A percentile compares a stretch with the other conserved stretches of the same genome.
Conservation (phyloP, 2,113 vertebrate species). For the Tichodroma muraria region DNA sequence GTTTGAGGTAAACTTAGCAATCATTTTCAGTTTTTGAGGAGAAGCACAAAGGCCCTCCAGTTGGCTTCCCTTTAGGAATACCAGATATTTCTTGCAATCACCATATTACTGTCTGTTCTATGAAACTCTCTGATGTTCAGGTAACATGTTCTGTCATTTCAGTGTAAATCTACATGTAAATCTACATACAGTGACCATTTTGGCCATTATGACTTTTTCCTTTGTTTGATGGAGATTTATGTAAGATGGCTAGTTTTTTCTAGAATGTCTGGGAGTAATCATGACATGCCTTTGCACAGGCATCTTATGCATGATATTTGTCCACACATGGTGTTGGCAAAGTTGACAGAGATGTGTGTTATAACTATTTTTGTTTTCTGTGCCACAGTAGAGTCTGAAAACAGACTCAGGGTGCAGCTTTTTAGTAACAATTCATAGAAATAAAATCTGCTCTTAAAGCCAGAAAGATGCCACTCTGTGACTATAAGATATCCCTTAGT, state of each 20-base stretch:
- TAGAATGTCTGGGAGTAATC: background rate
- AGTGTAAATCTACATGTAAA: background rate
- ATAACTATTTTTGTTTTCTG: background rate
- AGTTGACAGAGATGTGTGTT: background rate
- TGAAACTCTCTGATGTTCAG: background rate
- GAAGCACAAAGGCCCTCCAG: background rate
- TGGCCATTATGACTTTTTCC: background rate
- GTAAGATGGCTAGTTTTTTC: background rate
- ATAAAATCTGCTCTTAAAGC: background rate
- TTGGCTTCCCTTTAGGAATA: background rate
- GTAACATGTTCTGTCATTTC: background rate
- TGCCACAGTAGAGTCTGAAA: background rate
- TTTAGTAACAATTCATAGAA: background rate
- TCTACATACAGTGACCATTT: background rate
- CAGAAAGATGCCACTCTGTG: background rate
- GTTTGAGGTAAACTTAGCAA: background rate
- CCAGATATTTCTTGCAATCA: background rate
- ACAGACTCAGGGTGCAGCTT: background rate
- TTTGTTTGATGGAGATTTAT: background rate
- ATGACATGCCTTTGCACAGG: background rate
- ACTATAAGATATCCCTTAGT: conserved; percentile 25
- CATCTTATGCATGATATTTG: background rate
- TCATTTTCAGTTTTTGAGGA: background rate
- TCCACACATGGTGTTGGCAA: background rate
- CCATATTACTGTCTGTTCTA: background rate